phyloP scores from a whole-genome alignment of 30 jellyfish, hydroid and myxozoan species.

The Aurelia sp. region DNA sequence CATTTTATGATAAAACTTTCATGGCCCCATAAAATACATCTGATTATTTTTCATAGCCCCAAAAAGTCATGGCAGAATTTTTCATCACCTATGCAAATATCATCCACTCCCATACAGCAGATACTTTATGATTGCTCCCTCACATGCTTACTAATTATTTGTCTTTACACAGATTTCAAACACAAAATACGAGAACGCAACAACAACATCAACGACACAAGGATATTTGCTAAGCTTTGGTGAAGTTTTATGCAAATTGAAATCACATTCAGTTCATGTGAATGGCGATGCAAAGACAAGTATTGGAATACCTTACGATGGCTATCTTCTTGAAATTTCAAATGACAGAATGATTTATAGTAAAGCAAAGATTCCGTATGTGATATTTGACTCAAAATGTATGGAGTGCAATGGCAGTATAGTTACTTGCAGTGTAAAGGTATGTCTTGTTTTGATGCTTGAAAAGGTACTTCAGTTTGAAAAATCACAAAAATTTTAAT shows the following conservation, averaged over 20 bases:
- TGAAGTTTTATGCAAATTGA: conserved; percentile 62
- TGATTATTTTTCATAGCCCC: no score
- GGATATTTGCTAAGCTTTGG: conserved; percentile 77
- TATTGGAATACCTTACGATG: conserved; percentile 58
- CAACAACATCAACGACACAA: background rate
- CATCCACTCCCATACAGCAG: no score
- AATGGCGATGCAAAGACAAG: conserved; percentile 4
- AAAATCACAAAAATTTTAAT: no score
- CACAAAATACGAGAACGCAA: background rate
- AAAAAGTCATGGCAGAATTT: no score
- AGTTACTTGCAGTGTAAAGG: background rate
- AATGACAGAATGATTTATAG: conserved; percentile 56
- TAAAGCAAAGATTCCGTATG: conserved; percentile 13
- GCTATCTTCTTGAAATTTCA: conserved; percentile 61
- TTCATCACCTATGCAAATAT: no score
- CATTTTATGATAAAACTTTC: no score
- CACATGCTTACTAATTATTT: background rate
- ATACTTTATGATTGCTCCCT: no score
- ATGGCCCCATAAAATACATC: no score
- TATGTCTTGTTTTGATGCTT: no score
- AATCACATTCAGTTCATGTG: conserved; percentile 25
- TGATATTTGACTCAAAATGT: conserved; percentile 82
- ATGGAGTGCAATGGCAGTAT: conserved; percentile 62
- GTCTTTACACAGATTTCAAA: conserved; percentile 1
- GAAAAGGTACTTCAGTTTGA: no score